Evolutionary conservation across 53 echinoderm and acorn worm species (phyloP).

Genomic region (Hippasteria phrygiana): DNA sequence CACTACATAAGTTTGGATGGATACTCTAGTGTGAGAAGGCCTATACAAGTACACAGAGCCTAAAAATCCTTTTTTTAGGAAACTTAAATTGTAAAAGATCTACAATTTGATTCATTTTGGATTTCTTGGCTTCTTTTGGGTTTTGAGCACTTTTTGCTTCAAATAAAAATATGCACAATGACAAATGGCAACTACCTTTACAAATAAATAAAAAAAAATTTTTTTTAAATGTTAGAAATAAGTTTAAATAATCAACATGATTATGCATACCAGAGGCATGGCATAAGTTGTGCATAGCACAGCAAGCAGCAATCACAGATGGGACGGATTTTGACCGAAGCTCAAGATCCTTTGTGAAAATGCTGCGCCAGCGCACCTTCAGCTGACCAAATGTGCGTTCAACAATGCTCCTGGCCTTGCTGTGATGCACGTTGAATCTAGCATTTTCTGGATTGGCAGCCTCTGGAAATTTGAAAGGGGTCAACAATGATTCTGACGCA

Average conservation of each 20-base stretch:
- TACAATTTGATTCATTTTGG: no score
- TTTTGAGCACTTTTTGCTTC: no score
- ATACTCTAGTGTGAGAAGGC: no score
- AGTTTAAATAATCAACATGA: background rate
- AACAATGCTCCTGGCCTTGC: background rate
- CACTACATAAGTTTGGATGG: no score
- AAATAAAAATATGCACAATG: no score
- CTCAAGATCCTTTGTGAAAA: background rate
- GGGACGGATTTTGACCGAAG: background rate
- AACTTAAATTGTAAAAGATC: no score
- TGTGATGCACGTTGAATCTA: constrained; percentile 1
- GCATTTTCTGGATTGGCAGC: background rate
- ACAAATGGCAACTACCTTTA: background rate
- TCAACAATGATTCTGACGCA: background rate
- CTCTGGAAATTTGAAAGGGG: background rate
- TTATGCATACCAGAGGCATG: background rate
- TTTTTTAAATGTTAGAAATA: no score
- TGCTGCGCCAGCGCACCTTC: background rate
- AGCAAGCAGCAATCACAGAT: background rate
- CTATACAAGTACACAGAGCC: no score
- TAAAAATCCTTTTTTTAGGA: no score
- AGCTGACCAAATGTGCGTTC: background rate
- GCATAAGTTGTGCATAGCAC: constrained; percentile 17
- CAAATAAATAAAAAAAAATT: no score
- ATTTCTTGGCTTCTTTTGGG: no score